Base-by-base conservation (phyloP, 2,113 vertebrate genomes). In the mouse (Mus musculus) region DNA sequence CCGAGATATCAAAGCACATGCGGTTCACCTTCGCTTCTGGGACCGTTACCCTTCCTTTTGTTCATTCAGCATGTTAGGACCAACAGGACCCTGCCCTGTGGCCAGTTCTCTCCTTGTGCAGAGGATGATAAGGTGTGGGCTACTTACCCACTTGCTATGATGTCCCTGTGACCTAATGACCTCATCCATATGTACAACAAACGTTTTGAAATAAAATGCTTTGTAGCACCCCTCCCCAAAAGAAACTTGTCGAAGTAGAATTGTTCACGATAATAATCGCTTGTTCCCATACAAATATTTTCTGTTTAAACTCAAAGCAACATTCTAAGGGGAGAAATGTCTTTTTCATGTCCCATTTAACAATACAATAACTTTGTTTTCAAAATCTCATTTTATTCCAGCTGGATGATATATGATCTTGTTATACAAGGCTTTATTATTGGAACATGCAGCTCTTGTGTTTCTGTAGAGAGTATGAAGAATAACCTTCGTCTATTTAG, bases 41-140 rank as follows among this genome's bases (percentile, higher is more conserved):
- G 98, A 95, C 0, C 91, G 98, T 92, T 98, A 94, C 90, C 98
- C 98, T 52, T 99, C 95, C 96, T 99, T 10, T 99, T 99, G 96
- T 97, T 98, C 56, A 98, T 99, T 71, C 94, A 97, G 56, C 98
- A 99, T 82, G 97, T 97, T 61, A 94, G 91, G 88, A 98, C 96
- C 11, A 56, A 54, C 0, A 94, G 30, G 22, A 95, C 98, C 72
- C 95, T 99, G 65, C 99, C 99, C 96, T 98, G 95, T 19, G 98
- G 98, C 46, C 98, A 98, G 0, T 97, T 98, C 36, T 98, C 97
- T 52, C 99, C 98, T 0, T 99, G 84, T 91, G 81, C 36, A 39
- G 2, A 28, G 7, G 14, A 1, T 7, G 69, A 26, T 56, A 20
- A 20, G 42, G 81, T 39, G 49, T 39, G 1, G 4, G n/a, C 33